phyloP scores from a whole-genome alignment of 2,113 vertebrate genomes.

The Oxygymnocypris stewartii region DNA sequence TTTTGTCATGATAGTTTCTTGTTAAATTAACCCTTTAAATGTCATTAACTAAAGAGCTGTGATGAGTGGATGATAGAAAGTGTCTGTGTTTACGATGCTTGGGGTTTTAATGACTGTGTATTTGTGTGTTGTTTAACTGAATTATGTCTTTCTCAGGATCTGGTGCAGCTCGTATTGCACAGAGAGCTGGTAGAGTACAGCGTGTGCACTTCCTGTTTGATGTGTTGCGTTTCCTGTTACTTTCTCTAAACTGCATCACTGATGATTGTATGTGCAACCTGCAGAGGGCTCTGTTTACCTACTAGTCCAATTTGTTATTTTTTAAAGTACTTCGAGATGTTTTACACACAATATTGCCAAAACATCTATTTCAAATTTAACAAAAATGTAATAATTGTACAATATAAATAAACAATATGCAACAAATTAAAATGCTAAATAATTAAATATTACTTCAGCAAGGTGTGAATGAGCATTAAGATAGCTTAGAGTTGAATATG shows the following conservation, averaged over 20 bases:
- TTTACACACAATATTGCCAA: neutral
- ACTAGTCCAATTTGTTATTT: neutral
- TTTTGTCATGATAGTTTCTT: neutral
- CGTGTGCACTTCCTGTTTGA: conserved; percentile 39
- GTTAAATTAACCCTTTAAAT: neutral
- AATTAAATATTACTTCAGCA: neutral
- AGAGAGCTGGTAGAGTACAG: conserved; percentile 78
- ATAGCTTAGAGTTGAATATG: neutral
- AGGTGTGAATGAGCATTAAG: neutral
- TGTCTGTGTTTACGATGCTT: neutral
- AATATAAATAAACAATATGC: neutral
- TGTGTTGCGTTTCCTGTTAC: conserved; percentile 30
- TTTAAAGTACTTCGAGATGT: neutral
- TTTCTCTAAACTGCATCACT: conserved; percentile 59
- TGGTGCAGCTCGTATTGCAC: conserved; percentile 80
- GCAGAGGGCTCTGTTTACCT: conserved; percentile 48
- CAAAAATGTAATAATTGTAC: neutral
- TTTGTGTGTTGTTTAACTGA: conserved; percentile 56
- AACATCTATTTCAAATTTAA: neutral
- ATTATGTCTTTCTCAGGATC: conserved; percentile 76
- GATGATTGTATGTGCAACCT: conserved; percentile 62
- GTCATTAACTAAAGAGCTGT: neutral
- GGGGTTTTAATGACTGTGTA: neutral
- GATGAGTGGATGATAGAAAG: neutral
- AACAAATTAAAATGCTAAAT: neutral